Evolutionary conservation across 2,797 vertebrate genomes (phyloP), one percentile per base, ranked within the genome.

Genomic region (Pseudopleuronectes americanus): DNA sequence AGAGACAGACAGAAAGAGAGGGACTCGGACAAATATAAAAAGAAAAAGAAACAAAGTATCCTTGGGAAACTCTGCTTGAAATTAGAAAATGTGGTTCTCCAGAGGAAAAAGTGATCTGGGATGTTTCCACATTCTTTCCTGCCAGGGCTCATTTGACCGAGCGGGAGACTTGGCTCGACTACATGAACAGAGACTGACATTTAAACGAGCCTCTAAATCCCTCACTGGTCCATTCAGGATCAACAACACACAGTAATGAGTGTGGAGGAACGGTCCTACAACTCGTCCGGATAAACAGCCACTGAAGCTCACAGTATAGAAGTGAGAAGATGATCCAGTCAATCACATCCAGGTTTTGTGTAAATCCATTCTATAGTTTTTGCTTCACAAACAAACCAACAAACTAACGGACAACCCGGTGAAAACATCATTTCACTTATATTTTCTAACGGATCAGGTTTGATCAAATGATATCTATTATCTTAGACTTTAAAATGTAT

Each of bases 141-240:
- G 60, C 57, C 54, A 47, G 6, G 45, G 16, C 28, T 77, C 28
- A 48, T 69, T 57, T 38, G 59, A 52, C 43, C 38, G 6, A 65
- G 71, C 55, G 74, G 68, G 57, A 36, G 49, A 57, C 48, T 75
- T 59, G 62, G 76, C 69, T 53, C 43, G 2, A 67, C 12, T 10
- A 63, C 59, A 77, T 53, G 69, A 79, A 65, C 22, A 4, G 47
- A 62, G 61, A 69, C 49, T 77, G 76, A 75, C 61, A 74, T 72
- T 78, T 74, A 77, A 74, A 79, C 33, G 14, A 60, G 57, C 24
- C 64, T 64, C 45, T 59, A 53, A 84, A 81, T 70, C 57, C 41
- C 53, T 43, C 61, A 54, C 4, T 21, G 2, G 57, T n/a, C 8
- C 64, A 43, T 63, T 83, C 62, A 61, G 60, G n/a, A 43, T 65